Evolutionary conservation across 2,797 vertebrate species (phyloP), one percentile per base, ranked within the genome.

Genomic region (Clamator glandarius): DNA sequence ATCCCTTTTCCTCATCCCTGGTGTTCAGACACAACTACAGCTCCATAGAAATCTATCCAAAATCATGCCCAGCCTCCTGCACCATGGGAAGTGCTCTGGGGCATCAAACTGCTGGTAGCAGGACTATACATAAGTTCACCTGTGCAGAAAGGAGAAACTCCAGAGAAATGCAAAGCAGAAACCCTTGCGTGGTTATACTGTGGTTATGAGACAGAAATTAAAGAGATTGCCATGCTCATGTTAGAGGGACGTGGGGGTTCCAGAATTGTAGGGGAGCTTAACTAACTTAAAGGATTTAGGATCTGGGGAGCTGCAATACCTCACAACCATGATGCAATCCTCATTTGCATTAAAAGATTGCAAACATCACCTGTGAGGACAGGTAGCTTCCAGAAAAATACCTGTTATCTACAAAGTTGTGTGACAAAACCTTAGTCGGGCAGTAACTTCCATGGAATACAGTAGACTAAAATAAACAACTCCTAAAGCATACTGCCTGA

Each of bases 381-480:
- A 50, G 19, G 36, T n/a, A 58, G 9, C 16, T 69, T 87, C 68
- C 64, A 87, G 61, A 80, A 73, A 73, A 90, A 79, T 54, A 76
- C 7, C 42, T 82, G 58, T 35, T 15, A 78, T 76, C 18, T 18
- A 87, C 41, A 7, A 58, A 54, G 15, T 6, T 75, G 31, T 68
- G 50, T 68, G 63, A 75, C 18, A 72, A 92, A 93, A 61, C 39
- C 19, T 35, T 26, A 84, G 19, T 18, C 12, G 36, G n/a, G 24
- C 58, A 79, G 35, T 77, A 86, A 42, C 15, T 85, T 80, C 73
- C 50, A 8, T 28, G 50, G 48, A 54, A 16, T 64, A 59, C 24
- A 74, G 42, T 1, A 87, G 59, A 54, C 33, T 64, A 46, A 87
- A 84, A 63, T 25, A 69, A 72, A 8, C 42, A 92, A 61, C 48